Evolutionary conservation across 2,797 vertebrate species (phyloP).

Genomic region (Enteromius radiatus): DNA sequence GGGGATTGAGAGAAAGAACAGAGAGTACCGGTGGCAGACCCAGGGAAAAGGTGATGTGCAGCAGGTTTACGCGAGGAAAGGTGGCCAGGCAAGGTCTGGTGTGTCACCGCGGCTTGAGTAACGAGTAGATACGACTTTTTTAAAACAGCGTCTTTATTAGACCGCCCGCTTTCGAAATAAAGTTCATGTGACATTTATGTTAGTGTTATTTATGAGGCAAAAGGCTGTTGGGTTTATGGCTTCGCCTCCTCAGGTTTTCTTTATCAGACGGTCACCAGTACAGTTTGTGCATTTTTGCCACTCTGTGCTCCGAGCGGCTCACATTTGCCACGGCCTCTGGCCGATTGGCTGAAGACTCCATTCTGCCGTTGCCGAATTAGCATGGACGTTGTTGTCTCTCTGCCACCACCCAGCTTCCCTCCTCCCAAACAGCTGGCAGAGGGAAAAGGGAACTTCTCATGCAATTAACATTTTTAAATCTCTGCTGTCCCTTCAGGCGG

Average conservation of each 20-base stretch:
- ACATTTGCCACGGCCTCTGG: conserved; percentile 67
- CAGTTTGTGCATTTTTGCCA: conserved; percentile 64
- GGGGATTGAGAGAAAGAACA: conserved; percentile 45
- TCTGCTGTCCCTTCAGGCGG: conserved; percentile 69
- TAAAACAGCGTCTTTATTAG: conserved; percentile 82
- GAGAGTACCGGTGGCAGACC: conserved; percentile 31
- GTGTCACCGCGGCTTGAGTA: conserved; percentile 73
- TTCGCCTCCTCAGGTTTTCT: conserved; percentile 70
- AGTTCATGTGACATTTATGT: conserved; percentile 83
- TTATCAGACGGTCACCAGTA: conserved; percentile 70
- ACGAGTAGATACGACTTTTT: conserved; percentile 74
- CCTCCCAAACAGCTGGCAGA: conserved; percentile 63
- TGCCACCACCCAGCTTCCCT: conserved; percentile 38
- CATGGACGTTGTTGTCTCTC: conserved; percentile 62
- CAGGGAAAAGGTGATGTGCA: conserved; percentile 57
- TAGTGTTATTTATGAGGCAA: conserved; percentile 83
- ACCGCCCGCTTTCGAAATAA: conserved; percentile 80
- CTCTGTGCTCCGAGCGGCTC: conserved; percentile 70
- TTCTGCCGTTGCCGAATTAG: conserved; percentile 72
- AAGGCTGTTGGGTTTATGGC: conserved; percentile 77
- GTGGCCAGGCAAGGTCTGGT: conserved; percentile 64
- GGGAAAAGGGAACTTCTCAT: conserved; percentile 64
- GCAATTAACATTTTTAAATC: conserved; percentile 71
- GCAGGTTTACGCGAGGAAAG: conserved; percentile 65
- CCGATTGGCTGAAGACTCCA: conserved; percentile 70